A percentile compares a stretch with the other conserved stretches of the same genome.
These are phyloP conservation scores for Holotrichia oblita DNA, from an alignment of 1,140 invertebrate species.

Conservation along the genomic window DNA sequence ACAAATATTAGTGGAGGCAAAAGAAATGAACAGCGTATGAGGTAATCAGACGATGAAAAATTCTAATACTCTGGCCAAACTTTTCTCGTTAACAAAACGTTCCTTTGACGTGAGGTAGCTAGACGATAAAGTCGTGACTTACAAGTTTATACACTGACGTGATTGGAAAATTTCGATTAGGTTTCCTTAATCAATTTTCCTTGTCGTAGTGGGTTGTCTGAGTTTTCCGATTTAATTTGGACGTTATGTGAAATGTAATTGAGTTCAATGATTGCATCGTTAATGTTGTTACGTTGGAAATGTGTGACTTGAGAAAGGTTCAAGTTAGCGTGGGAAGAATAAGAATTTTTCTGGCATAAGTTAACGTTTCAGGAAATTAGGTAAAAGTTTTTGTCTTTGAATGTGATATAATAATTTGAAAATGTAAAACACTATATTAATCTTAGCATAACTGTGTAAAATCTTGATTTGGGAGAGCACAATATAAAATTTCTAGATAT, in stretches of 20 bases:
- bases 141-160: slow-evolving; percentile 22
- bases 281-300: not conserved
- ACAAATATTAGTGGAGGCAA: not conserved
- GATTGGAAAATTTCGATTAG: slow-evolving; percentile 13
- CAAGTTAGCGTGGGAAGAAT: not conserved
- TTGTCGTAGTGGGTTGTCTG: not conserved
- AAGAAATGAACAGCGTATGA: not conserved
- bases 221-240: slow-evolving; percentile 15
- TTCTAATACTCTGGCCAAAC: not conserved
- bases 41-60: slow-evolving; percentile 17
- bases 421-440: too few relatives aligned
- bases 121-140: slow-evolving; percentile 1
- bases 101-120: not conserved
- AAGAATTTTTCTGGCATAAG: too few relatives aligned
- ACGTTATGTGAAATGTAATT: not conserved
- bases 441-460: too few relatives aligned
- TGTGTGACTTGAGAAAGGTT: not conserved
- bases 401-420: too few relatives aligned
- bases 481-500: too few relatives aligned
- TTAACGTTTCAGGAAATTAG: too few relatives aligned
- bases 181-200: slow-evolving; percentile 1
- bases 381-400: too few relatives aligned
- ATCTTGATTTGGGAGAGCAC: too few relatives aligned
- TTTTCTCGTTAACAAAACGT: slow-evolving; percentile 24
- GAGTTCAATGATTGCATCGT: not conserved